A percentile compares a stretch with the other conserved stretches of the same genome.
phyloP scores from a whole-genome alignment of 2,113 vertebrate genomes.

The Mesoclemmys tuberculata region DNA sequence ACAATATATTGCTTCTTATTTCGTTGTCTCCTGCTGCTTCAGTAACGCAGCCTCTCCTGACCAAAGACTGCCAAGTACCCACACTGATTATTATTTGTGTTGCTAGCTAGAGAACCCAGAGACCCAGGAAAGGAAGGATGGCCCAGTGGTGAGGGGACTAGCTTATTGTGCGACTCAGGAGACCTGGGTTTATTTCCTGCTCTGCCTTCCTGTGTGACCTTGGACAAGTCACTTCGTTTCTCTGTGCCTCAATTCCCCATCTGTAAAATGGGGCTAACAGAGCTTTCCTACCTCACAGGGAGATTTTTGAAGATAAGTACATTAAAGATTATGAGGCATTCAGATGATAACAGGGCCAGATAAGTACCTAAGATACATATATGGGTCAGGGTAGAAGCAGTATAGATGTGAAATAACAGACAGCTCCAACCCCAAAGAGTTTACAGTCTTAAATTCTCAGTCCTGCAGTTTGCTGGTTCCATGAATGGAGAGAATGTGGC shows the following conservation, averaged over 20 bases:
- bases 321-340: background rate
- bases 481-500: background rate
- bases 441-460: background rate
- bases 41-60: background rate
- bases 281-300: background rate
- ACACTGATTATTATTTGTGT: background rate
- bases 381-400: background rate
- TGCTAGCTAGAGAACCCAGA: background rate
- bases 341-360: background rate
- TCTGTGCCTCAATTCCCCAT: background rate
- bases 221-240: background rate
- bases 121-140: slow-evolving; percentile 1
- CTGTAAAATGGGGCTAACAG: background rate
- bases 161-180: background rate
- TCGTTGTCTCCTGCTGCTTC: background rate
- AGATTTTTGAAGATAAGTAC: background rate
- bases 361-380: background rate
- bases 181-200: background rate
- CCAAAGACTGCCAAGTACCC: background rate
- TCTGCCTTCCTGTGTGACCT: background rate
- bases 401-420: background rate
- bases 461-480: background rate
- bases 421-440: background rate
- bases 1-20: background rate
- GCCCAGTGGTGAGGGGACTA: background rate